Evolutionary conservation across 2,888 invertebrate species (phyloP).

Genomic region (Acleris cristana): DNA sequence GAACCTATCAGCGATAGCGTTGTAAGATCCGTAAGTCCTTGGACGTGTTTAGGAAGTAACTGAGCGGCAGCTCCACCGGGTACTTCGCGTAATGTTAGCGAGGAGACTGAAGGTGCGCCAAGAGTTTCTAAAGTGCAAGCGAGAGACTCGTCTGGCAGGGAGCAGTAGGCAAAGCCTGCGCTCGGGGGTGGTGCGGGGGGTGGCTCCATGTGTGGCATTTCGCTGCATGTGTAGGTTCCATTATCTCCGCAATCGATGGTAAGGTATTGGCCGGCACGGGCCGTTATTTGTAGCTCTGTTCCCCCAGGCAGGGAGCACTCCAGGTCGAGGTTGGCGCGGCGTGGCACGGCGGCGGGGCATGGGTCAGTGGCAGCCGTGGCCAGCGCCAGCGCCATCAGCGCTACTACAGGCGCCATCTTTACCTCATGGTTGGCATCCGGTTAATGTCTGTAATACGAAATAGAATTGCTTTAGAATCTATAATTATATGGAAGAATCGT

Average conservation of each 20-base stretch:
- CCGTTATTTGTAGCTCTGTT: conserved; percentile 13
- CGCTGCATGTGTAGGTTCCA: conserved; percentile 16
- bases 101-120: conserved; percentile 83
- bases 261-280: conserved; percentile 16
- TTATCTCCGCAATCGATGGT: conserved; percentile 20
- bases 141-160: conserved; percentile 26
- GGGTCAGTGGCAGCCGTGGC: conserved; percentile 10
- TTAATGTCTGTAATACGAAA: too few species aligned
- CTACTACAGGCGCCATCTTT: conserved; percentile 7
- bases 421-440: conserved; percentile 13
- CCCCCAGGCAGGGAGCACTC: conserved; percentile 16
- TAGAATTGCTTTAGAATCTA: too few species aligned
- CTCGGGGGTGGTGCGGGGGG: conserved; percentile 19
- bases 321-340: conserved; percentile 15
- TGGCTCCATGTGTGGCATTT: conserved; percentile 13
- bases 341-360: conserved; percentile 15
- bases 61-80: conserved; percentile 87
- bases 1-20: conserved; percentile 21
- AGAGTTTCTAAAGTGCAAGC: conserved; percentile 22
- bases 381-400: conserved; percentile 15
- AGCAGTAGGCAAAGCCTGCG: conserved; percentile 14
- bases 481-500: too few species aligned
- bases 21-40: conserved; percentile 8
- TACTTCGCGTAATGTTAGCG: conserved; percentile 85
- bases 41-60: conserved; percentile 65